Percentiles rank a stretch among this genome's conserved stretches.
Conservation (phyloP, 2,888 invertebrate species). For the Salticus scenicus region DNA sequence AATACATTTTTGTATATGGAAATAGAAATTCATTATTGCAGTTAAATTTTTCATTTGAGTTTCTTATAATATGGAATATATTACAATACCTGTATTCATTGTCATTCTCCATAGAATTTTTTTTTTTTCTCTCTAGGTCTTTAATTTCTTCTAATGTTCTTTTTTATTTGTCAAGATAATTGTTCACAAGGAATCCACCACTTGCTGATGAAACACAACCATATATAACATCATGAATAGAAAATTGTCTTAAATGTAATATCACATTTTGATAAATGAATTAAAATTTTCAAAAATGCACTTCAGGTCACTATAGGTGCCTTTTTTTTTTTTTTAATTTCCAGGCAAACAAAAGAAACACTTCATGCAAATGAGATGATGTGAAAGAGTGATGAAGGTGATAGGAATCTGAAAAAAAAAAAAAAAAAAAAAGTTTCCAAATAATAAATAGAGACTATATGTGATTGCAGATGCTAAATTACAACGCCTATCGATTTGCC, state of each 20-base stretch:
- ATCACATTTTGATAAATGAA: conserved; percentile 5
- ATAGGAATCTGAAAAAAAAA: conserved; percentile 62
- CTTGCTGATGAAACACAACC: not conserved
- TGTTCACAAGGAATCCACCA: not conserved
- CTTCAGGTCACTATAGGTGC: not conserved
- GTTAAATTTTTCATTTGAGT: too few relatives aligned
- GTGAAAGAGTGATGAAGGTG: conserved; percentile 48
- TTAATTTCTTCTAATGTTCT: not conserved
- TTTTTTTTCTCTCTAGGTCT: not conserved
- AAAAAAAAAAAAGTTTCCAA: conserved; percentile 26
- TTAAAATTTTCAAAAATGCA: not conserved
- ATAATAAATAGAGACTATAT: conserved; percentile 43
- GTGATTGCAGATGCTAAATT: conserved; percentile 37
- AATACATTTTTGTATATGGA: not conserved
- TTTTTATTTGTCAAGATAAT: not conserved
- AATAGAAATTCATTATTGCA: too few relatives aligned
- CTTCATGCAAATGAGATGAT: conserved; percentile 46
- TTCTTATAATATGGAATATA: not conserved
- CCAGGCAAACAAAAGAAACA: not conserved
- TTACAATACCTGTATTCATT: too few relatives aligned
- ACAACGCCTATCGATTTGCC: conserved; percentile 49
- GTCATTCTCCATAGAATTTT: too few relatives aligned
- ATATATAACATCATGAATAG: not conserved
- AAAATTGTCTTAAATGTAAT: conserved; percentile 17
- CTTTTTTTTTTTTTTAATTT: not conserved